These are phyloP conservation scores for Sebastiscus tertius DNA, from an alignment of 2,797 vertebrate genomes.

Conservation along the genomic window DNA sequence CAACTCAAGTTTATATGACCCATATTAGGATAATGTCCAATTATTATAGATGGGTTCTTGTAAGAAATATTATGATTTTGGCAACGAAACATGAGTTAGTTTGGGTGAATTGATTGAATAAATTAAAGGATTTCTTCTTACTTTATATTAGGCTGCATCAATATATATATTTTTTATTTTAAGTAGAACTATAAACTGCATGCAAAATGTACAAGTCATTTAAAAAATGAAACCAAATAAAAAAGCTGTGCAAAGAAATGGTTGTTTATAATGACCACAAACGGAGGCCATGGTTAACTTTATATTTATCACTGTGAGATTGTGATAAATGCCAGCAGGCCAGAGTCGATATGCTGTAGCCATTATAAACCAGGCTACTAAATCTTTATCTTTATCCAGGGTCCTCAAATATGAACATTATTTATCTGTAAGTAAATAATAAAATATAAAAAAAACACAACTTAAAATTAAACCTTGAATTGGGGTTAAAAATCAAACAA, in stretches of 20 bases:
- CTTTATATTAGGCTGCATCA: no score
- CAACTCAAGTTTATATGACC: not conserved
- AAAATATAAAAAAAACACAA: not conserved
- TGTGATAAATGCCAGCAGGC: not conserved
- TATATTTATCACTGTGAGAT: not conserved
- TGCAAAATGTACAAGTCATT: not conserved
- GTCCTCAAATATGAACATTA: not conserved
- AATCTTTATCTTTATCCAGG: not conserved
- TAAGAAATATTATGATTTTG: not conserved
- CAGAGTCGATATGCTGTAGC: not conserved
- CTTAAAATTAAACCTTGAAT: not conserved
- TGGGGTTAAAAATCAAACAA: slow-evolving; percentile 6
- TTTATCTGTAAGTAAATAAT: not conserved
- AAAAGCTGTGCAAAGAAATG: not conserved
- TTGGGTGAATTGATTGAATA: no score
- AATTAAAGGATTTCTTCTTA: no score
- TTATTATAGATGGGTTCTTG: not conserved
- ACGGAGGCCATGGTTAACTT: not conserved
- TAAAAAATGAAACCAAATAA: not conserved
- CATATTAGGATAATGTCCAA: not conserved
- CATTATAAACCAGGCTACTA: not conserved
- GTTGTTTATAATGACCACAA: not conserved
- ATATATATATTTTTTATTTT: no score
- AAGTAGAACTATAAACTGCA: not conserved
- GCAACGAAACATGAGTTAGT: not conserved